Evolutionary conservation across 2,113 vertebrate genomes (phyloP).

Genomic region (Melanostigma gelatinosum): DNA sequence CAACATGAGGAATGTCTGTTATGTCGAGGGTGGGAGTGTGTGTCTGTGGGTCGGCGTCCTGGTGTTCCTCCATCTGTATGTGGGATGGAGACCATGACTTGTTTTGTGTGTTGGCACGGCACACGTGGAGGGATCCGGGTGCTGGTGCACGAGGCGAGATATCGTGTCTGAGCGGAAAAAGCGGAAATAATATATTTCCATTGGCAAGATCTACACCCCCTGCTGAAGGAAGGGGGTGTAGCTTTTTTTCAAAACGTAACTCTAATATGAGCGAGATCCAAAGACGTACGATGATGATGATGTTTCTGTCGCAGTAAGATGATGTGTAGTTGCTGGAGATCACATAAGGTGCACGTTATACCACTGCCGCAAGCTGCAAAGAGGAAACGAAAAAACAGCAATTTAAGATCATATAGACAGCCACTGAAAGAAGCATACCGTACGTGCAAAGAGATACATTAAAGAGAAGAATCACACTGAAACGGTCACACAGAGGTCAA

Average conservation of each 20-base stretch:
- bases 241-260: background rate
- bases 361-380: background rate
- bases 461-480: constrained; percentile 6
- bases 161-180: constrained; percentile 36
- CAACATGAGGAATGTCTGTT: constrained; percentile 72
- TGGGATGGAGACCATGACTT: background rate
- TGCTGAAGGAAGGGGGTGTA: constrained; percentile 14
- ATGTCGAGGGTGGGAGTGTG: constrained; percentile 47
- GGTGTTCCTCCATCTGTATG: background rate
- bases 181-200: constrained; percentile 35
- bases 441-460: background rate
- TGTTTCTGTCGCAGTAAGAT: background rate
- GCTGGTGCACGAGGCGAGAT: constrained; percentile 23
- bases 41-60: constrained; percentile 13
- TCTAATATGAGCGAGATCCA: background rate
- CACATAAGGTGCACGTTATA: background rate
- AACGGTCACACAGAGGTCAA: constrained; percentile 1
- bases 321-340: background rate
- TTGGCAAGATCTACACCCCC: background rate
- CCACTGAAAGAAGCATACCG: background rate
- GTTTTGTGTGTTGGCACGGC: constrained; percentile 16
- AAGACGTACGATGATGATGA: background rate
- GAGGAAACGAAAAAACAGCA: constrained; percentile 7
- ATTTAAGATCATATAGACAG: background rate
- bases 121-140: constrained; percentile 18